Evolutionary conservation across 1,140 invertebrate genomes (phyloP).

Genomic region (Achroia grisella): DNA sequence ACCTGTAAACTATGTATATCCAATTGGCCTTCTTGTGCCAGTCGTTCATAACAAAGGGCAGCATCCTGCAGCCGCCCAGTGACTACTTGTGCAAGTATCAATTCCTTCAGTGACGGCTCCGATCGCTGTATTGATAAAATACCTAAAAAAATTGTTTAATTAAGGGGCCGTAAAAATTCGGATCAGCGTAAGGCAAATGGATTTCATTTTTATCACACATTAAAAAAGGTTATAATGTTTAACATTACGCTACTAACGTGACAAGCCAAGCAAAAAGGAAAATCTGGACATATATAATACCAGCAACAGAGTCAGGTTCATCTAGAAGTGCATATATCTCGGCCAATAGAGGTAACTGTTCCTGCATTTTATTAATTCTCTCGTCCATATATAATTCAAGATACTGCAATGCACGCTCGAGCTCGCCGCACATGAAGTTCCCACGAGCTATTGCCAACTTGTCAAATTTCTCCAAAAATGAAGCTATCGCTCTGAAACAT

Average conservation of each 20-base stretch:
- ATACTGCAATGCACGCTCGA: constrained; percentile 83
- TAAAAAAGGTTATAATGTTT: too few species aligned
- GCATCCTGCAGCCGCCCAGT: constrained; percentile 83
- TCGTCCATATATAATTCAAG: constrained; percentile 81
- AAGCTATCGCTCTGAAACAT: constrained; percentile 55
- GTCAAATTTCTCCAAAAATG: constrained; percentile 76
- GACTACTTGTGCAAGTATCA: constrained; percentile 83
- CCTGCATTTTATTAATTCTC: constrained; percentile 74
- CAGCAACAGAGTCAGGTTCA: constrained; percentile 85
- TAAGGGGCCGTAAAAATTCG: too few species aligned
- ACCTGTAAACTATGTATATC: constrained; percentile 74
- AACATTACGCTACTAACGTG: too few species aligned
- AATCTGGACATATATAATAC: constrained; percentile 41
- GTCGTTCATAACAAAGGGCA: constrained; percentile 83
- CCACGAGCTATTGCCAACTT: constrained; percentile 79
- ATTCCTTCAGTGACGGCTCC: constrained; percentile 80
- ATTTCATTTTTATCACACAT: too few species aligned
- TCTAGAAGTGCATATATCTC: constrained; percentile 85
- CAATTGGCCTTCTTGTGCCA: constrained; percentile 75
- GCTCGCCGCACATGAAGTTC: constrained; percentile 82
- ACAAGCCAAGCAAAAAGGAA: too few species aligned
- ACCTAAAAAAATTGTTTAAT: too few species aligned
- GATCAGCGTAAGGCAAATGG: too few species aligned
- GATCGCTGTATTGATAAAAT: constrained; percentile 79
- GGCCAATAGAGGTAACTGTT: constrained; percentile 77